Evolutionary conservation across 2,797 vertebrate genomes (phyloP).

Genomic region (Epinephelus coioides): DNA sequence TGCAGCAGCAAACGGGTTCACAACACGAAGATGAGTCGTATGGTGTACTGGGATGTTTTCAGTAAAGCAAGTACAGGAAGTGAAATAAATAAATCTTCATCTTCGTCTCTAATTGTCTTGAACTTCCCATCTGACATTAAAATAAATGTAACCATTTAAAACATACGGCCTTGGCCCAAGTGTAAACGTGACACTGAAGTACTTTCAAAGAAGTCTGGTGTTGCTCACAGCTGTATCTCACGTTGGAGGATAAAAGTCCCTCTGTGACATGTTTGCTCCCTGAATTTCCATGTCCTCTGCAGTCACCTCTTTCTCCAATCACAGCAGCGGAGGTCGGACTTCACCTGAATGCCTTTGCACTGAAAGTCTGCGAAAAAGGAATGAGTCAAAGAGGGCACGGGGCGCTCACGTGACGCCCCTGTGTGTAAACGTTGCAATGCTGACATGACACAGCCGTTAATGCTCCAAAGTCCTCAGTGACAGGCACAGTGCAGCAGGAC

Average conservation of each 20-base stretch:
- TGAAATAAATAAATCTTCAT: background rate
- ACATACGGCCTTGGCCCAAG: background rate
- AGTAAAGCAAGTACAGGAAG: background rate
- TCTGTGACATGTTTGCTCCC: conserved; percentile 17
- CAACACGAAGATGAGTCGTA: background rate
- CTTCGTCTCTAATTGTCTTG: conserved; percentile 39
- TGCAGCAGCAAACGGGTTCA: conserved; percentile 9
- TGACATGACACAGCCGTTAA: background rate
- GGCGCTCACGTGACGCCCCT: background rate
- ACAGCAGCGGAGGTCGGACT: background rate
- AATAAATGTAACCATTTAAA: background rate
- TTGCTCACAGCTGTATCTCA: background rate
- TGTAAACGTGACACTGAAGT: conserved; percentile 46
- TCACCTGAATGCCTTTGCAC: conserved; percentile 48
- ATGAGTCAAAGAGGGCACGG: background rate
- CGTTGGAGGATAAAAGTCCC: conserved; percentile 27
- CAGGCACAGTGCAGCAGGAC: background rate
- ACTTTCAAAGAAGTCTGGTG: background rate
- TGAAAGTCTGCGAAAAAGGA: background rate
- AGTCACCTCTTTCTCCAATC: conserved; percentile 25
- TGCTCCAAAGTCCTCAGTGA: conserved; percentile 38
- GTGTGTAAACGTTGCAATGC: conserved; percentile 23
- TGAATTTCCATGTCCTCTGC: conserved; percentile 6
- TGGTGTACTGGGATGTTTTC: background rate
- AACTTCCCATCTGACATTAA: background rate